Evolutionary conservation across 2,113 vertebrate genomes (phyloP), one percentile per base, ranked within the genome.

Genomic region (Pollimyrus isidori): DNA sequence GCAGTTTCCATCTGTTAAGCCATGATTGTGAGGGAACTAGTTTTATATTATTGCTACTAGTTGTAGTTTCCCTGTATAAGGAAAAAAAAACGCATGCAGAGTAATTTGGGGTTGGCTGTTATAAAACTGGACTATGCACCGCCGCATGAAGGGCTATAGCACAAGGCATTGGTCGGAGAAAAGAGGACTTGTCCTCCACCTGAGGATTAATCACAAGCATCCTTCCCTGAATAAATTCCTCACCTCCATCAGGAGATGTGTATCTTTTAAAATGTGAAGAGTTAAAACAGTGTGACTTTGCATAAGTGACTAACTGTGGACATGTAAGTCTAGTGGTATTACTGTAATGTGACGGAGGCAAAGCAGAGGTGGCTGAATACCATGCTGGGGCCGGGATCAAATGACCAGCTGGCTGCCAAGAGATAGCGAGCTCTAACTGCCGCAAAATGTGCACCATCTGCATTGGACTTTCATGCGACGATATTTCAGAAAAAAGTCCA

Each of bases 391-490:
- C 35, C 3, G 65, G n/a, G 23, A 88, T 84, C 35, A 35, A 35
- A 42, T 82, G 52, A 52, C 76, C 17, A 46, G 15, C n/a, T 13
- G 39, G 23, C 52, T 62, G 88, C 56, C 58, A 87, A 52, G 45
- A 30, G 56, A 69, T 42, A 86, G 52, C 15, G 26, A n/a, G 4
- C 65, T 19, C 46, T 35, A 48, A 42, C 26, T n/a, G 86, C 50
- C 19, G 48, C 69, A 52, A 62, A 88, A 88, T 88, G 53, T 58
- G 42, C 11, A 62, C 26, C 89, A 88, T 88, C 39, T 88, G 73
- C 82, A 45, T 19, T 56, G 30, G 21, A 82, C 87, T 90, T 90
- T 88, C 50, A 90, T 88, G 52, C 88, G 35, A 46, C 45, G 5
- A 56, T 30, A 50, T 7, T 76, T 69, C n/a, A 90, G 65, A 87